Conservation (phyloP, 2,113 vertebrate species). For the Onychostruthus taczanowskii region DNA sequence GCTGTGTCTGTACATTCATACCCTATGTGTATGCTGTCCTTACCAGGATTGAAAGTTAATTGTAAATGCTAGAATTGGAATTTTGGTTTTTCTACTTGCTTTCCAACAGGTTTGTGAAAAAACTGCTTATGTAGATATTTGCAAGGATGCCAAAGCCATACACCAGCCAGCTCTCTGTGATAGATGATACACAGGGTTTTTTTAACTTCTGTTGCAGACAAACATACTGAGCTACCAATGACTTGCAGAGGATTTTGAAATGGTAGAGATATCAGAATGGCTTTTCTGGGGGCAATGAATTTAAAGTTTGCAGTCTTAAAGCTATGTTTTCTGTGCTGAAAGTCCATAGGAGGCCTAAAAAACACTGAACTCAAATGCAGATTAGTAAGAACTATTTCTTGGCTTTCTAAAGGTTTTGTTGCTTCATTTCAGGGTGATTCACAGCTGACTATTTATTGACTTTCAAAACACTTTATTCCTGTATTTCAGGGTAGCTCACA, state of each 20-base stretch:
- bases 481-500: constrained; percentile 90
- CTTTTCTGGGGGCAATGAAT: constrained; percentile 27
- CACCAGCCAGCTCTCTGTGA: not conserved
- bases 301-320: constrained; percentile 38
- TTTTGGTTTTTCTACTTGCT: not conserved
- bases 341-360: constrained; percentile 8
- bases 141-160: not conserved
- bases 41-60: not conserved
- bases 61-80: not conserved
- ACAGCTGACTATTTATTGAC: constrained; percentile 49
- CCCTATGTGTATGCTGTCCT: rapidly evolving
- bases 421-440: constrained; percentile 79
- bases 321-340: constrained; percentile 19
- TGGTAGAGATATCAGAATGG: constrained; percentile 15
- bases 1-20: not conserved
- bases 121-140: not conserved
- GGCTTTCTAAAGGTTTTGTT: constrained; percentile 3
- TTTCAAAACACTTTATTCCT: not conserved
- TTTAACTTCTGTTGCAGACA: constrained; percentile 44
- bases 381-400: not conserved
- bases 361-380: not conserved
- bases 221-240: not conserved
- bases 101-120: not conserved
- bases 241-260: constrained; percentile 35
- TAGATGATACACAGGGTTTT: not conserved